These are phyloP conservation scores for Trachymyrmex cornetzi DNA, from an alignment of 1,140 invertebrate species.

Conservation along the genomic window DNA sequence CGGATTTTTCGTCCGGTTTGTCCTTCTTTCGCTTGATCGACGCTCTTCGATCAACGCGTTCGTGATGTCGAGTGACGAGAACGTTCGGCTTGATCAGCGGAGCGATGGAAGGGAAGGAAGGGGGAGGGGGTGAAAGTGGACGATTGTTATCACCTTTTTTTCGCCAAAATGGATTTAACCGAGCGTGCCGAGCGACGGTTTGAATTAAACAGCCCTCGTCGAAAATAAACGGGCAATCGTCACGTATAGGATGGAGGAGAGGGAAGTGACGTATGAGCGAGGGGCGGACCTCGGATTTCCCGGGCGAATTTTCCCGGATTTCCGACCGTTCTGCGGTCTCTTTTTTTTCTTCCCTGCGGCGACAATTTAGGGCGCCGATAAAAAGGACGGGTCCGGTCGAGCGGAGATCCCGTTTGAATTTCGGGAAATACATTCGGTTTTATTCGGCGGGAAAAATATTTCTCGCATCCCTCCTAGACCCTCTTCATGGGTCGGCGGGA, in stretches of 20 bases:
- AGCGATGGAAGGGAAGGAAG: neutral
- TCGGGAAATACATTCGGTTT: constrained; percentile 39
- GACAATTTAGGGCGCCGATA: constrained; percentile 51
- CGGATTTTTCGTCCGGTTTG: constrained; percentile 24
- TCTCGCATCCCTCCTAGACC: no score
- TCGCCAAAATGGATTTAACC: constrained; percentile 53
- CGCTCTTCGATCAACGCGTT: constrained; percentile 36
- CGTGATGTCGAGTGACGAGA: constrained; percentile 7
- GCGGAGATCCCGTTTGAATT: constrained; percentile 31
- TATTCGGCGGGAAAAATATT: constrained; percentile 51
- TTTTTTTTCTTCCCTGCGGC: constrained; percentile 14
- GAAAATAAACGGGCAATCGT: constrained; percentile 64
- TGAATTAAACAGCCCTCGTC: constrained; percentile 62
- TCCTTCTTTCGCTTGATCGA: constrained; percentile 32
- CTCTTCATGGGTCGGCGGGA: neutral
- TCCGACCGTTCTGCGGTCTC: constrained; percentile 28
- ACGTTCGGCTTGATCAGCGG: constrained; percentile 20
- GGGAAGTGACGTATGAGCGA: neutral
- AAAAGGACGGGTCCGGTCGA: constrained; percentile 12
- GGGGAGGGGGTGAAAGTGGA: neutral
- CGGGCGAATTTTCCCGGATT: constrained; percentile 52
- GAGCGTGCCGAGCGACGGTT: constrained; percentile 48
- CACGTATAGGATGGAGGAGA: neutral
- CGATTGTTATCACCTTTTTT: constrained; percentile 47
- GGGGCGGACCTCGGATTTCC: constrained; percentile 36